Evolutionary conservation across 2,888 invertebrate species (phyloP).

Genomic region (Lasioglossum oenotherae): DNA sequence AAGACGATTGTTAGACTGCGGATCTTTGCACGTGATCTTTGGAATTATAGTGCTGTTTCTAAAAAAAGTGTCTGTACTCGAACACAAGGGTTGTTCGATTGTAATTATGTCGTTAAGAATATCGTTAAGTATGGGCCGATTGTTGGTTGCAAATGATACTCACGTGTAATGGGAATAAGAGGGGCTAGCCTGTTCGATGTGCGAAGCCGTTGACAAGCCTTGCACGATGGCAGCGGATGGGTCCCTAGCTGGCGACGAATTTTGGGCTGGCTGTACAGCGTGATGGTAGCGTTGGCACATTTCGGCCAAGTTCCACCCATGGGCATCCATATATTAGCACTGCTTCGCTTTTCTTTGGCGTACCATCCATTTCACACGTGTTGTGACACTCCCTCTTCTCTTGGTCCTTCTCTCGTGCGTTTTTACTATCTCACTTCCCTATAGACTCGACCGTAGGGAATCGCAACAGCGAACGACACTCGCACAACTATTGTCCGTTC

Average conservation of each 20-base stretch:
- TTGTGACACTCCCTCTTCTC: conserved; percentile 71
- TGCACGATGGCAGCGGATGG: conserved; percentile 79
- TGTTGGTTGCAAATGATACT: conserved; percentile 60
- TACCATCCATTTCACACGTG: conserved; percentile 83
- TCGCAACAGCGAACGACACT: conserved; percentile 28
- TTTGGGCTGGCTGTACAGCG: conserved; percentile 81
- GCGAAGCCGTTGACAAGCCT: conserved; percentile 78
- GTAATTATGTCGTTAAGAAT: neutral
- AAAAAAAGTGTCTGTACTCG: no score
- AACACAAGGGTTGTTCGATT: neutral
- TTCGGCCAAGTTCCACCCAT: conserved; percentile 85
- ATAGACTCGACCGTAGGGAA: conserved; percentile 19
- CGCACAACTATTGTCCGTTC: conserved; percentile 27
- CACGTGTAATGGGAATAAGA: conserved; percentile 84
- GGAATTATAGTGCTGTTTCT: no score
- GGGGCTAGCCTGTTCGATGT: conserved; percentile 82
- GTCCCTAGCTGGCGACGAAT: conserved; percentile 83
- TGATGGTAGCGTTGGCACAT: conserved; percentile 85
- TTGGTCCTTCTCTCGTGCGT: conserved; percentile 7
- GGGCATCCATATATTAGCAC: conserved; percentile 84
- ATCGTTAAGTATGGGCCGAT: no score
- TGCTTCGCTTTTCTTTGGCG: conserved; percentile 79
- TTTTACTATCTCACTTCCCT: conserved; percentile 47
- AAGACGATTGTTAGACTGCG: no score
- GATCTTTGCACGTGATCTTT: no score